A percentile compares a stretch with the other conserved stretches of the same genome.
Conservation (phyloP, 2,113 vertebrate genomes). For the Toxotes jaculatrix region DNA sequence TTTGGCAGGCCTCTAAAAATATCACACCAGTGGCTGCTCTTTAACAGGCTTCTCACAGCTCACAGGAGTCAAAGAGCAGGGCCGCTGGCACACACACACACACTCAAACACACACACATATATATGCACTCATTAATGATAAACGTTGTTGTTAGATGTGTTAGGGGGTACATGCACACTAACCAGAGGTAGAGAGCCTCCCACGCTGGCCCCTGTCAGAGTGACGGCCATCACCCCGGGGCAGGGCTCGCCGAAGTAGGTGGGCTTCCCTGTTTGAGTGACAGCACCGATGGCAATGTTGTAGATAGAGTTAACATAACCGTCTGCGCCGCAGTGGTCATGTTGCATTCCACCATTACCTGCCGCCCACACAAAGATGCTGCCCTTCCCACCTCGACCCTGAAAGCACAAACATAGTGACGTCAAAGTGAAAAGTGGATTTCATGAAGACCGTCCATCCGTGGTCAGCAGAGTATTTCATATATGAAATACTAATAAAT, state of each 20-base stretch:
- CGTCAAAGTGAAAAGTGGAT: constrained; percentile 7
- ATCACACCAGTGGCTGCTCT: constrained; percentile 77
- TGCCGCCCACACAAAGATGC: constrained; percentile 80
- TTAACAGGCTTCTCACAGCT: constrained; percentile 75
- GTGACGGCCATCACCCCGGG: constrained; percentile 80
- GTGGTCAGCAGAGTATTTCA: constrained; percentile 17
- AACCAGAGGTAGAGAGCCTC: constrained; percentile 72
- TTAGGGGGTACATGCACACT: constrained; percentile 61
- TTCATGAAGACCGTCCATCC: constrained; percentile 32
- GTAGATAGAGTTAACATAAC: constrained; percentile 78
- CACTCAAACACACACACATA: constrained; percentile 20
- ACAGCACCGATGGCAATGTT: constrained; percentile 73
- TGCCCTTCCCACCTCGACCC: constrained; percentile 76
- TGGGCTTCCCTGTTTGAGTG: constrained; percentile 69
- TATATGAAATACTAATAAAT: neutral
- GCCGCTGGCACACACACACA: constrained; percentile 33
- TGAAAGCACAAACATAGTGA: constrained; percentile 56
- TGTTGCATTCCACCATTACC: constrained; percentile 73
- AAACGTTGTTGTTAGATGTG: constrained; percentile 65
- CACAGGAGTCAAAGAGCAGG: constrained; percentile 68
- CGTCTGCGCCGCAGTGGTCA: constrained; percentile 80
- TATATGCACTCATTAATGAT: constrained; percentile 55
- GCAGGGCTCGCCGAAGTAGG: constrained; percentile 78
- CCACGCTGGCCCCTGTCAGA: constrained; percentile 62
- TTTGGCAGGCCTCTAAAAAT: constrained; percentile 79